Evolutionary conservation across 2,113 vertebrate genomes (phyloP).

Genomic region (Scophthalmus maximus): DNA sequence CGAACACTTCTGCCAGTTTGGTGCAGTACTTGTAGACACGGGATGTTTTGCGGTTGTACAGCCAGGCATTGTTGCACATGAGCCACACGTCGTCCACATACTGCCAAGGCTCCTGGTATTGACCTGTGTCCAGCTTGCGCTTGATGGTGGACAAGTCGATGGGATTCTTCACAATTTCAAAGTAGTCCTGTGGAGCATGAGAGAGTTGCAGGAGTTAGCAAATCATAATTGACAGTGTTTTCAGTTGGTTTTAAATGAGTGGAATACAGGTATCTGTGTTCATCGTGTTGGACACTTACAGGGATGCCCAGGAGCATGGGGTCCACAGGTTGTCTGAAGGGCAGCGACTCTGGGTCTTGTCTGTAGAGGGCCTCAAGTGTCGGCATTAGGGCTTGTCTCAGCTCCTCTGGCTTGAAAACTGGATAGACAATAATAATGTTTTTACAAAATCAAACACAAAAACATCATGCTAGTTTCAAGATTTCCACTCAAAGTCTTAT

Average conservation of each 20-base stretch:
- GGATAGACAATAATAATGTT: conserved; percentile 28
- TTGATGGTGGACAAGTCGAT: conserved; percentile 99
- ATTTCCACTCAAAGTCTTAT: no score
- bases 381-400: conserved; percentile 97
- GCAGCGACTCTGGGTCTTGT: conserved; percentile 97
- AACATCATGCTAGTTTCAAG: background rate
- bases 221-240: background rate
- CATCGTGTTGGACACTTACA: conserved; percentile 81
- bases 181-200: conserved; percentile 90
- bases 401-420: conserved; percentile 99
- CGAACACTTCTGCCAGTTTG: conserved; percentile 97
- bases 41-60: conserved; percentile 98
- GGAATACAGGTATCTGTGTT: background rate
- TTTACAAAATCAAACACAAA: background rate
- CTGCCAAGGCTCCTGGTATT: conserved; percentile 99
- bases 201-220: conserved; percentile 2
- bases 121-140: conserved; percentile 96
- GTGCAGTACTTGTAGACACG: conserved; percentile 98
- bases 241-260: background rate
- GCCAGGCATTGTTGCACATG: conserved; percentile 99
- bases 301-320: conserved; percentile 95
- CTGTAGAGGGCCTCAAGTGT: conserved; percentile 96
- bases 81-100: conserved; percentile 99
- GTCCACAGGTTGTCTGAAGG: conserved; percentile 97
- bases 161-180: conserved; percentile 98